Conservation (phyloP, 2,888 invertebrate species). For the Chaitophorus viminalis region DNA sequence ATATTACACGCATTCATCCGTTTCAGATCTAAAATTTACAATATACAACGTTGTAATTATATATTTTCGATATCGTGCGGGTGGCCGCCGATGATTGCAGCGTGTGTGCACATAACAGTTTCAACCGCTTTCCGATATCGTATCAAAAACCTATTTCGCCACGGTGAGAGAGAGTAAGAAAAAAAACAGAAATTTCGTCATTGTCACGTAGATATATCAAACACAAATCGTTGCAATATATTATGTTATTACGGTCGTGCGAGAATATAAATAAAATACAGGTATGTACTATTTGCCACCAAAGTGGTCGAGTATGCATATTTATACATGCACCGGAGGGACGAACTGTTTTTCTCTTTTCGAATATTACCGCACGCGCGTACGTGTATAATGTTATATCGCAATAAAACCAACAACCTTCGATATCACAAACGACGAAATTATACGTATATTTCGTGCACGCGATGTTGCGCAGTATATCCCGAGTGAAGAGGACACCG, state of each 20-base stretch:
- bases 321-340: neutral
- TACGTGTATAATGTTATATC: neutral
- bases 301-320: neutral
- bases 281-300: neutral
- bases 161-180: no score
- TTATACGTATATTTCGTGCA: slow-evolving; percentile 13
- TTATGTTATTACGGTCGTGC: neutral
- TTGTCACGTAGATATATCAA: no score
- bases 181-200: no score
- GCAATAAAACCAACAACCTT: neutral
- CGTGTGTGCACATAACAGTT: no score
- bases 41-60: no score
- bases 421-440: neutral
- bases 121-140: no score
- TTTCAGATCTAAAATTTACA: no score
- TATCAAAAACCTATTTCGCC: no score
- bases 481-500: neutral
- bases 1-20: no score
- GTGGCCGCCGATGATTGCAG: no score
- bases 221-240: neutral
- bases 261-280: no score
- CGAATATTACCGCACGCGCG: neutral
- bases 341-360: neutral
- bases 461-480: neutral
- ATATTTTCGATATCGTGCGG: no score